Evolutionary conservation across 2,113 vertebrate species (phyloP), one percentile per base, ranked within the genome.

Genomic region (Actenoides lindsayi): DNA sequence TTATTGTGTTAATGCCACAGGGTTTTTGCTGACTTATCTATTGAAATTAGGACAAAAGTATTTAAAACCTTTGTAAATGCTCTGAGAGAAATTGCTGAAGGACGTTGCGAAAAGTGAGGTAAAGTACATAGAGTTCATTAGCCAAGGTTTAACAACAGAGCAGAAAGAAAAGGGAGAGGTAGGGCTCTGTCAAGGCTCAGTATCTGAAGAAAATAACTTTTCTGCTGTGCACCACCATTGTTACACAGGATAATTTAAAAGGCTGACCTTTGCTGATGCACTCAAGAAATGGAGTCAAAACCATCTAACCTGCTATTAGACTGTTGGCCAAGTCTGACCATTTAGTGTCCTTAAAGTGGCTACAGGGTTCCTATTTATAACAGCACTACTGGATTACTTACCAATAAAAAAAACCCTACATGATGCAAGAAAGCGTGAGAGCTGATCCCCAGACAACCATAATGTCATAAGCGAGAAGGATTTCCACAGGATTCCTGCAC

Each of bases 1-100:
- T 75, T 33, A 39, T 33, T 16, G 24, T 11, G 13, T 35, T 71
- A 39, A 33, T 0, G 0, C 11, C 65, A 44, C 0, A 28, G 30
- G 18, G 16, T 48, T 27, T 84, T 87, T 5, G 5, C 24, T 48
- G 62, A 60, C 6, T 70, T 39, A 57, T 10, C n/a, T 75, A 44
- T 6, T 2, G 5, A 90, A 69, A 87, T 37, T 27, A 48, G 18
- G 23, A 60, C 27, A 48, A 60, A 87, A 76, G 9, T 30, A 6
- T 59, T 86, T 41, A 73, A 87, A 39, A n/a, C 42, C 23, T 73
- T 79, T 76, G 39, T 35, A 73, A 91, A 68, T 85, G 17, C 35
- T 70, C 28, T 37, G 54, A 67, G 18, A 50, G 10, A 64, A 91
- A 79, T 21, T 82, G 33, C 39, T 69, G 63, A 83, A 39, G 30